A percentile compares a stretch with the other conserved stretches of the same genome.
These are phyloP conservation scores for Psittacula echo DNA, from an alignment of 2,797 vertebrate genomes.

Conservation along the genomic window DNA sequence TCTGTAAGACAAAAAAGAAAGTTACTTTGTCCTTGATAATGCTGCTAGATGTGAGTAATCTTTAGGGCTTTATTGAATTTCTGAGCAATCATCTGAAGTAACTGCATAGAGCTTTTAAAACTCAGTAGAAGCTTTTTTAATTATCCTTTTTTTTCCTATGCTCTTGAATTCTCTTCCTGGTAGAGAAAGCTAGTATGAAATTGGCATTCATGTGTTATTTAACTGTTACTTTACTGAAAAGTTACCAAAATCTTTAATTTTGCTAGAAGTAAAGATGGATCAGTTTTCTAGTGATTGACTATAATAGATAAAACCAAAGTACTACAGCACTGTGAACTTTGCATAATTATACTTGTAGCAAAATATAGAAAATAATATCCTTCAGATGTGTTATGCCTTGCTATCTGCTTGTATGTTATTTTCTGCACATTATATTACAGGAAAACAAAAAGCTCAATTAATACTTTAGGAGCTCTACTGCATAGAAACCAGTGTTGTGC, in stretches of 20 bases:
- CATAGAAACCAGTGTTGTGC: background rate
- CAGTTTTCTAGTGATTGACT: background rate
- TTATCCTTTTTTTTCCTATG: background rate
- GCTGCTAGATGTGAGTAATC: conserved; percentile 7
- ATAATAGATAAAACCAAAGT: background rate
- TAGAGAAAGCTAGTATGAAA: background rate
- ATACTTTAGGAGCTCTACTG: background rate
- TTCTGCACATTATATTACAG: background rate
- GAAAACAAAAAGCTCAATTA: background rate
- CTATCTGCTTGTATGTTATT: background rate
- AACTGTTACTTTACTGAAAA: background rate
- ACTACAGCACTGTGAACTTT: background rate
- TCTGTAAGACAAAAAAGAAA: background rate
- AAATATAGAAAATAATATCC: background rate
- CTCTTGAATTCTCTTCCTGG: background rate
- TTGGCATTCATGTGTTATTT: background rate
- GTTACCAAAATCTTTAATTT: background rate
- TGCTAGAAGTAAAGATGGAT: background rate
- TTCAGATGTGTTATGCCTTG: background rate
- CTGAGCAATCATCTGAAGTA: conserved; percentile 17
- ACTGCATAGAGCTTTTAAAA: background rate
- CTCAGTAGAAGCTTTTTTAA: conserved; percentile 14
- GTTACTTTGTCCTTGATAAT: background rate
- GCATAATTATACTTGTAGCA: background rate
- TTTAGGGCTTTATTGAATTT: conserved; percentile 33